Conservation (phyloP, 2,113 vertebrate species). For the Corynorhinus townsendii region DNA sequence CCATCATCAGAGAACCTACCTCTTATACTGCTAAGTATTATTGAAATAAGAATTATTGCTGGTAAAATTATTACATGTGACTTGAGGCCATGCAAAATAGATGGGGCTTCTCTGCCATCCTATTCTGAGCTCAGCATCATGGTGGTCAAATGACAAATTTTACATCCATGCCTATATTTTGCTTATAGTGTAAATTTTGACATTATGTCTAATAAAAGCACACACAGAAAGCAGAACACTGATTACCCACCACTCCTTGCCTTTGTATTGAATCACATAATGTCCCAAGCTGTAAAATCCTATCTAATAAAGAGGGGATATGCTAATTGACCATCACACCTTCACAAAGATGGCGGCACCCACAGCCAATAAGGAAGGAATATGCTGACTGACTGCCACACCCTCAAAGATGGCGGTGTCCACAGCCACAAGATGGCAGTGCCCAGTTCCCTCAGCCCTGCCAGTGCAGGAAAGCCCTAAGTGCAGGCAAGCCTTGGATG, state of each 20-base stretch:
- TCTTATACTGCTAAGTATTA: neutral
- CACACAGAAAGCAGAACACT: neutral
- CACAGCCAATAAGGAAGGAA: too few species aligned
- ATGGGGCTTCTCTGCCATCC: neutral
- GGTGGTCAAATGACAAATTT: neutral
- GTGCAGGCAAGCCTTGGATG: too few species aligned
- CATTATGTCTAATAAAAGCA: neutral
- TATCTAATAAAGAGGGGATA: too few species aligned
- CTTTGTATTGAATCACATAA: neutral
- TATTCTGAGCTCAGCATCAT: neutral
- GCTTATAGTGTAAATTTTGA: neutral
- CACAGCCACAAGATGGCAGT: too few species aligned
- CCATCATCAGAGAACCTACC: neutral
- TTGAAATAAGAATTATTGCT: neutral
- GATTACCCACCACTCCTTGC: neutral
- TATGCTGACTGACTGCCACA: too few species aligned
- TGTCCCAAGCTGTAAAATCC: neutral
- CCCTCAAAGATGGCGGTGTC: too few species aligned
- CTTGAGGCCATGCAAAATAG: neutral
- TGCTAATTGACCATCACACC: too few species aligned
- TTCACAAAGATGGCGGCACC: too few species aligned
- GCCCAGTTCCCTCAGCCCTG: too few species aligned
- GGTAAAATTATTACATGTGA: neutral
- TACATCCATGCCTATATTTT: neutral
- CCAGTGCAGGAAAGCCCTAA: too few species aligned